Evolutionary conservation across 1,140 invertebrate genomes (phyloP).

Genomic region (Drosophila pectinifera): DNA sequence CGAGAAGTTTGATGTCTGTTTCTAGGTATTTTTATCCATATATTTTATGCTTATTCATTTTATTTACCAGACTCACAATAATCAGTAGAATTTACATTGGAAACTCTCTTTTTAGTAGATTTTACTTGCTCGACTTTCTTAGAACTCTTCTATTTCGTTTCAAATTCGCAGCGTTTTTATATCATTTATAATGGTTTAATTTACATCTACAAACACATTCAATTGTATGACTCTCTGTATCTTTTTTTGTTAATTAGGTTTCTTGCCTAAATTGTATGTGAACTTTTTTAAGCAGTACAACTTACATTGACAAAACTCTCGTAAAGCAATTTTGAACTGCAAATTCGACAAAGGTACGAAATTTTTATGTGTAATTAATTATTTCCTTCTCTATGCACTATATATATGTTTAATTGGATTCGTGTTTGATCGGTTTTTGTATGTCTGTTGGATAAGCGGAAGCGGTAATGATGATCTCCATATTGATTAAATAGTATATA

Average conservation of each 20-base stretch:
- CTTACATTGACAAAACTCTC: slow-evolving; percentile 57
- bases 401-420: slow-evolving; percentile 25
- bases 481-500: slow-evolving; percentile 43
- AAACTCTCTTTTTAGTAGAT: slow-evolving; percentile 45
- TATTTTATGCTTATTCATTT: slow-evolving; percentile 52
- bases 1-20: neutral
- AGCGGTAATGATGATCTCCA: slow-evolving; percentile 34
- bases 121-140: slow-evolving; percentile 36
- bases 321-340: slow-evolving; percentile 84
- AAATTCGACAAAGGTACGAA: slow-evolving; percentile 84
- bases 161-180: slow-evolving; percentile 46
- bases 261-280: slow-evolving; percentile 40
- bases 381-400: slow-evolving; percentile 42
- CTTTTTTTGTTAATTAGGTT: slow-evolving; percentile 8
- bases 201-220: slow-evolving; percentile 44
- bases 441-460: slow-evolving; percentile 46
- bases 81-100: slow-evolving; percentile 69
- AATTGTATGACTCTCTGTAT: slow-evolving; percentile 26
- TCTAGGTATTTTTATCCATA: slow-evolving; percentile 17
- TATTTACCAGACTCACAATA: slow-evolving; percentile 65
- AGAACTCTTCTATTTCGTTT: slow-evolving; percentile 42
- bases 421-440: slow-evolving; percentile 13
- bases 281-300: slow-evolving; percentile 40
- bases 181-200: slow-evolving; percentile 52
- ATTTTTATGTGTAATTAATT: slow-evolving; percentile 54